Conservation (phyloP, 2,797 vertebrate genomes). For the Hyperoplus immaculatus region DNA sequence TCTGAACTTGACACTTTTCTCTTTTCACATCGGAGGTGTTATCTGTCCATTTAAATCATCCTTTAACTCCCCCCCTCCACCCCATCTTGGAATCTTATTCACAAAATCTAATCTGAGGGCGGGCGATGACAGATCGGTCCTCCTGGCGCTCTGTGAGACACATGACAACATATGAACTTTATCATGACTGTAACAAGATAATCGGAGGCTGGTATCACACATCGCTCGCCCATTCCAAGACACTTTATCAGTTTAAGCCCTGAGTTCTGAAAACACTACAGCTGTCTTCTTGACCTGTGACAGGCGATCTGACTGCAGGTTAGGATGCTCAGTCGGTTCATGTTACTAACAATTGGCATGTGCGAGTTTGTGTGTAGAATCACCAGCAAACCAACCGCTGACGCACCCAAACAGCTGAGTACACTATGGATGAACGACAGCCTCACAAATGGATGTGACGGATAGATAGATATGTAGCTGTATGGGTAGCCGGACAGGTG, state of each 20-base stretch:
- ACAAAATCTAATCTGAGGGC: background rate
- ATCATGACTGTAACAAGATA: slow-evolving; percentile 62
- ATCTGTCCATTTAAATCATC: background rate
- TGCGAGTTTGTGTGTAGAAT: slow-evolving; percentile 56
- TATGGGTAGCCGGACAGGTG: slow-evolving; percentile 28
- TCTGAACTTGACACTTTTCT: background rate
- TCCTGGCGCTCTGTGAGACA: slow-evolving; percentile 4
- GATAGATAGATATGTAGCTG: slow-evolving; percentile 40
- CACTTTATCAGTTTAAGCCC: slow-evolving; percentile 65
- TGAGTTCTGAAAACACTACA: slow-evolving; percentile 60
- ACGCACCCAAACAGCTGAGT: slow-evolving; percentile 79
- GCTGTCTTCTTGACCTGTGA: slow-evolving; percentile 77
- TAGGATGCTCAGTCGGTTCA: slow-evolving; percentile 78
- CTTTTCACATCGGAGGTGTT: background rate
- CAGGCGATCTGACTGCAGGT: slow-evolving; percentile 69
- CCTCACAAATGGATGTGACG: slow-evolving; percentile 53
- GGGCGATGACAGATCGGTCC: background rate
- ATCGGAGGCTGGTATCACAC: slow-evolving; percentile 46
- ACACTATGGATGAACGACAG: slow-evolving; percentile 61
- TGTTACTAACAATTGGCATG: slow-evolving; percentile 81
- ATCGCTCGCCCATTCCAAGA: slow-evolving; percentile 54
- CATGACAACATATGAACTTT: slow-evolving; percentile 53
- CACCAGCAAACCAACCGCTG: slow-evolving; percentile 58
- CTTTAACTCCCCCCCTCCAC: background rate
- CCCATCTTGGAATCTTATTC: background rate